Conservation (phyloP, 2,888 invertebrate species). For the Stictocephala bisonia region DNA sequence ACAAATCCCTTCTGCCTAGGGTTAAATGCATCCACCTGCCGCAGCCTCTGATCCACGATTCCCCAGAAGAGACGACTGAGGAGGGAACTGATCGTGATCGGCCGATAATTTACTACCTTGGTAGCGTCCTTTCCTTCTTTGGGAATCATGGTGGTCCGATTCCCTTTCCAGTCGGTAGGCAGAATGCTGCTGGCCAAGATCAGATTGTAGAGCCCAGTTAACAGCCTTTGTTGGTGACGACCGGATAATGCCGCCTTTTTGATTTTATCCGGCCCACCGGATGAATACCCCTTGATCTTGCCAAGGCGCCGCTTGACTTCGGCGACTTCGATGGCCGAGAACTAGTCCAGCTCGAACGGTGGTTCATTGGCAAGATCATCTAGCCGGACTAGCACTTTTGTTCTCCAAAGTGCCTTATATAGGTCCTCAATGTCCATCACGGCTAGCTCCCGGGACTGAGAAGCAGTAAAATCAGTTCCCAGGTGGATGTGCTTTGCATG, state of each 20-base stretch:
- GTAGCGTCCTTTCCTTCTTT: constrained; percentile 61
- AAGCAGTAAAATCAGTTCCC: constrained; percentile 49
- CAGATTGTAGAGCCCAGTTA: constrained; percentile 12
- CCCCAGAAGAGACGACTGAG: constrained; percentile 60
- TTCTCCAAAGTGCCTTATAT: constrained; percentile 7
- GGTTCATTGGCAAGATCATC: constrained; percentile 4
- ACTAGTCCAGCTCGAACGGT: background rate
- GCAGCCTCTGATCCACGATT: constrained; percentile 58
- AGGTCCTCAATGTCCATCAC: background rate
- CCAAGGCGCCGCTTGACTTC: constrained; percentile 23
- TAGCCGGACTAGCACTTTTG: constrained; percentile 4
- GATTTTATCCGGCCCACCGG: background rate
- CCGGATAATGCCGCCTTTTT: constrained; percentile 1
- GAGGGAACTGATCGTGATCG: constrained; percentile 61
- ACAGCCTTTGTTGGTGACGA: background rate
- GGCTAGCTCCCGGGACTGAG: constrained; percentile 1
- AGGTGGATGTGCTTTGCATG: constrained; percentile 59
- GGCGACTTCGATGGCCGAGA: constrained; percentile 4
- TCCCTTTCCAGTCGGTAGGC: constrained; percentile 60
- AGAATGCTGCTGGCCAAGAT: constrained; percentile 28
- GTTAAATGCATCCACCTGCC: constrained; percentile 51
- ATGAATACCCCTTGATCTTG: constrained; percentile 15
- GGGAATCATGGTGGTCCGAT: constrained; percentile 61
- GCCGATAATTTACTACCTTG: constrained; percentile 60
- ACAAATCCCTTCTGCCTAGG: constrained; percentile 62